Evolutionary conservation across 2,888 invertebrate genomes (phyloP), one percentile per base, ranked within the genome.

Genomic region (Hemistola chrysoprasaria): DNA sequence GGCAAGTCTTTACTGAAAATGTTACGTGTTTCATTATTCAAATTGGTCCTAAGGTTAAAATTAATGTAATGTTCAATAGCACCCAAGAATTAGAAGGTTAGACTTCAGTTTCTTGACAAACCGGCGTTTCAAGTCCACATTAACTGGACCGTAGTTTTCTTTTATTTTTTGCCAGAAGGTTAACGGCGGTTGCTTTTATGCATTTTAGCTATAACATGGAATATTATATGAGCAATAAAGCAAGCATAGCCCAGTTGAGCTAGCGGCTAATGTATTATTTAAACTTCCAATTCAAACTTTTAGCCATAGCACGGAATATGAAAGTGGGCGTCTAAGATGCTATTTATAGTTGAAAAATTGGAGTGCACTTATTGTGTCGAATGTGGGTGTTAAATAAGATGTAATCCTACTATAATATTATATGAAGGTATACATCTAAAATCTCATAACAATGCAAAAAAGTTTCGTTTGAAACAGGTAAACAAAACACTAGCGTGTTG

Each of bases 61-160:
- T 22, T 22, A 32, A 30, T 34, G 16, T 16, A 30, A 44, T 33
- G 31, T 16, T 23, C 11, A 26, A 22, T 11, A 35, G 11, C 22
- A 40, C 28, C 22, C 11, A 36, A 25, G 31, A 37, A 40, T 38
- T 42, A 46, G 34, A 46, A 46, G 46, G 43, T 43, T 43, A 40
- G 38, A 38, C 50, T 40, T 36, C 11, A 22, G 37, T 40, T 50
- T 54, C 59, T 64, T 64, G 62, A 60, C 57, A 50, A 44, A 29
- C 37, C 39, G 46, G 32, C 37, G 50, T 53, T 56, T 16, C 16
- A 53, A 47, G 45, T 45, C 45, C 56, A 48, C 50, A 43, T 53
- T 46, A 53, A 48, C 53, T 47, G 49, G 52, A 58, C 49, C 53
- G 44, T 48, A 47, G 48, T 54, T 59, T 62, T 60, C 47, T 46